Evolutionary conservation across 2,113 vertebrate species (phyloP), one percentile per base, ranked within the genome.

Genomic region (Siniperca chuatsi): DNA sequence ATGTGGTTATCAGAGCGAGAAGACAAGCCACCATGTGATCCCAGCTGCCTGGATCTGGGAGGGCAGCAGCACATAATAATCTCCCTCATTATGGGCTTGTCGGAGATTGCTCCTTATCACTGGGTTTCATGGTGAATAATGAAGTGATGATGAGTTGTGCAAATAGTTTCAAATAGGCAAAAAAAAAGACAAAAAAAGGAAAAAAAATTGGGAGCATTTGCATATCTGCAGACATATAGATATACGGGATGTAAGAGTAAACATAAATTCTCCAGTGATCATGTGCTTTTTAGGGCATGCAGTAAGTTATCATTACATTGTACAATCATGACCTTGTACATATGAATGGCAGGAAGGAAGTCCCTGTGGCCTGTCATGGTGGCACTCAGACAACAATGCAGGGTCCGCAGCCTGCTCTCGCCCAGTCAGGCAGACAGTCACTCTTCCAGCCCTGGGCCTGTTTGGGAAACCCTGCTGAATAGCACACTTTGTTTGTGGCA

Each of bases 401-500:
- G 68, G 23, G 81, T 68, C 81, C 3, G 46, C 82, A 60, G 87
- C 50, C n/a, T 67, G 77, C 69, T 84, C 75, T 72, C 44, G 78
- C 87, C 89, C 88, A 87, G 85, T 91, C 85, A 91, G 89, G 88
- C 91, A 93, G 84, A 86, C 75, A 85, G 90, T 90, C 89, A 88
- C 85, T 79, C 86, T 73, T 79, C 85, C 80, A 74, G 84, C 92
- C 86, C 11, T 11, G 4, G 82, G 88, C 72, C 70, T 33, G 90
- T 90, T 79, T 86, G 82, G 88, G 82, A 91, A 90, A 90, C 90
- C 78, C 78, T 92, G 79, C 91, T 95, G 94, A 96, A 95, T 95
- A 84, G 93, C 70, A 6, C 75, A 91, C 94, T 94, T 95, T 96
- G 94, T 95, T 84, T 91, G 81, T 82, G 84, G 92, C 71, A 94